Evolutionary conservation across 2,888 invertebrate species (phyloP).

Genomic region (Scaeva pyrastri): DNA sequence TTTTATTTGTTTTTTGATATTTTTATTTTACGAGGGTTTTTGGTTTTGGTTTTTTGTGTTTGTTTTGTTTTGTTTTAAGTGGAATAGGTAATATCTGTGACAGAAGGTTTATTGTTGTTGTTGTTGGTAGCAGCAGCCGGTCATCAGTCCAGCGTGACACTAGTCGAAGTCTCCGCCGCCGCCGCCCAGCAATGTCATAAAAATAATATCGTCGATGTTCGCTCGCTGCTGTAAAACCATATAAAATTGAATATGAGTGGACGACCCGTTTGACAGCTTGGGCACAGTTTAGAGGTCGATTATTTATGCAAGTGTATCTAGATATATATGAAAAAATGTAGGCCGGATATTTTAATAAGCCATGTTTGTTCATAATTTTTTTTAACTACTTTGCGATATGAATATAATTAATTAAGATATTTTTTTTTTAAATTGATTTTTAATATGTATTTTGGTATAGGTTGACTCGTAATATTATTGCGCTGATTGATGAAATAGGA

Average conservation of each 20-base stretch:
- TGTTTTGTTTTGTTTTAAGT: constrained; percentile 47
- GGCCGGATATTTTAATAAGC: constrained; percentile 53
- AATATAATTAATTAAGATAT: constrained; percentile 6
- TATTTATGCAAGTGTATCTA: neutral
- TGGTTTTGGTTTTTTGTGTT: no score
- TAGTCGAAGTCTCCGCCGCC: no score
- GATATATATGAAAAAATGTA: neutral
- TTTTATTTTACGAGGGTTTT: constrained; percentile 45
- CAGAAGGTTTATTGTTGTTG: neutral
- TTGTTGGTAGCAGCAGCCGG: neutral
- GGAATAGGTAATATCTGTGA: constrained; percentile 36
- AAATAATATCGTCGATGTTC: constrained; percentile 24
- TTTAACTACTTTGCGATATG: neutral
- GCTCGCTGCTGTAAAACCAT: neutral
- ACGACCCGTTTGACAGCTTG: constrained; percentile 8
- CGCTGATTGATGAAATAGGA: neutral
- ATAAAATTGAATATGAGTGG: neutral
- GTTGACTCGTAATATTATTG: neutral
- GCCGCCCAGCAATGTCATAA: constrained; percentile 43
- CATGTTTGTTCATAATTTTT: constrained; percentile 22
- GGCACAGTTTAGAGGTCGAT: constrained; percentile 28
- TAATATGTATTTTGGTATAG: neutral
- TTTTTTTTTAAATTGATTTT: constrained; percentile 10
- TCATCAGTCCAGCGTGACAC: constrained; percentile 49
- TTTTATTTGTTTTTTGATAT: constrained; percentile 16